Evolutionary conservation across 2,888 invertebrate species (phyloP).

Genomic region (Apodemia duryi): DNA sequence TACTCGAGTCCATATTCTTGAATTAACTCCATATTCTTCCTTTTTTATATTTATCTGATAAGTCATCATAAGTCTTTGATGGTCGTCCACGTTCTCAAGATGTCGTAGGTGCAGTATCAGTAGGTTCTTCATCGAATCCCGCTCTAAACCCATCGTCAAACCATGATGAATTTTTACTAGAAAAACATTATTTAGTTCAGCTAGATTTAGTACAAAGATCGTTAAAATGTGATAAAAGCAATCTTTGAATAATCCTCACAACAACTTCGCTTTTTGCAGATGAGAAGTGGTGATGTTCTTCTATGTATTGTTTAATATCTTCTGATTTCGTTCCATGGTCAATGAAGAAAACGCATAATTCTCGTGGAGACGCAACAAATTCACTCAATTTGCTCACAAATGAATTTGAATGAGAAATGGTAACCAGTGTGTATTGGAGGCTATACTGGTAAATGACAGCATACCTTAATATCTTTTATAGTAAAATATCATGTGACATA

Average conservation of each 20-base stretch:
- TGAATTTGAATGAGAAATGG: not conserved
- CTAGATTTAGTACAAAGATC: no score
- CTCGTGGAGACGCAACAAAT: not conserved
- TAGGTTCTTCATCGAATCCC: slow-evolving; percentile 1
- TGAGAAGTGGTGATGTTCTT: not conserved
- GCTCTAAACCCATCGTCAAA: not conserved
- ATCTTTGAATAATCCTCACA: no score
- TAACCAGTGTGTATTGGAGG: not conserved
- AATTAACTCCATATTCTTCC: not conserved
- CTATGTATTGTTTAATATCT: not conserved
- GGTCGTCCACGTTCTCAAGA: not conserved
- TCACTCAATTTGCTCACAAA: not conserved
- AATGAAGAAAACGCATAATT: not conserved
- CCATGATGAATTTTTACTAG: no score
- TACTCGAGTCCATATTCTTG: not conserved
- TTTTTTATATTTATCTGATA: not conserved
- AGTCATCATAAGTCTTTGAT: not conserved
- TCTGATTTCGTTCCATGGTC: no score
- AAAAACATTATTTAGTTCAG: no score
- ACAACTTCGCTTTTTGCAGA: no score
- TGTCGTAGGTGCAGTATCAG: slow-evolving; percentile 4
- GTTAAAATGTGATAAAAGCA: no score
- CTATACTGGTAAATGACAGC: not conserved
- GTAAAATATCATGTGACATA: no score
- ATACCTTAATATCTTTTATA: not conserved